These are phyloP conservation scores for Cervus canadensis DNA, from an alignment of 2,113 vertebrate genomes.

Conservation along the genomic window DNA sequence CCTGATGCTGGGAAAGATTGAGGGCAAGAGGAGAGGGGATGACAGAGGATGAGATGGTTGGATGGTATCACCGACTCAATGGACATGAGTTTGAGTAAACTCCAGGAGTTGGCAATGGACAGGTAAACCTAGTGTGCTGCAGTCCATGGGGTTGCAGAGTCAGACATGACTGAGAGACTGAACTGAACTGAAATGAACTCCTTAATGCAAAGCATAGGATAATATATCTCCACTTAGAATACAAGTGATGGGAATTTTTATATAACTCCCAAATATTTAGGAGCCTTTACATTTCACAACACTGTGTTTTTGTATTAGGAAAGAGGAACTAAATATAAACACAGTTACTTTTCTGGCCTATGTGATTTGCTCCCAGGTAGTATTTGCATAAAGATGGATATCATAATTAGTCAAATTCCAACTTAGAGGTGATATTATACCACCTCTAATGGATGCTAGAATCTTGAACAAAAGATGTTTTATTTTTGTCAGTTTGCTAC, in stretches of 20 bases:
- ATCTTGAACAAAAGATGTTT: neutral
- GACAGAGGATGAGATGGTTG: neutral
- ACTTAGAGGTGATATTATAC: neutral
- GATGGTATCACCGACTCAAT: neutral
- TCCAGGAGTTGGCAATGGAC: neutral
- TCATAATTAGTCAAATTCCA: neutral
- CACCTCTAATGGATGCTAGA: neutral
- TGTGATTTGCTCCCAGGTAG: neutral
- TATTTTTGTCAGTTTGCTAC: neutral
- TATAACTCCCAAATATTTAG: neutral
- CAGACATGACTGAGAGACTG: neutral
- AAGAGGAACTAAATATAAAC: neutral
- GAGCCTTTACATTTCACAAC: neutral
- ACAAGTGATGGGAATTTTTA: neutral
- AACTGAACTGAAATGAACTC: neutral
- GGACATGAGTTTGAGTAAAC: neutral
- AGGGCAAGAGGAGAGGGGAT: accelerated
- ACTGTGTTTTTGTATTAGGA: neutral
- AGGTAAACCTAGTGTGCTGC: neutral
- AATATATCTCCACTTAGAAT: neutral
- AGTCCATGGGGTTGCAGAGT: neutral
- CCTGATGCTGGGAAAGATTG: neutral
- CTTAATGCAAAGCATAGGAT: neutral
- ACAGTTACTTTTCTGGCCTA: neutral
- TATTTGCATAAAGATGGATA: neutral